Base-by-base conservation (phyloP, 2,797 vertebrate species). In the Phaenicophaeus curvirostris region DNA sequence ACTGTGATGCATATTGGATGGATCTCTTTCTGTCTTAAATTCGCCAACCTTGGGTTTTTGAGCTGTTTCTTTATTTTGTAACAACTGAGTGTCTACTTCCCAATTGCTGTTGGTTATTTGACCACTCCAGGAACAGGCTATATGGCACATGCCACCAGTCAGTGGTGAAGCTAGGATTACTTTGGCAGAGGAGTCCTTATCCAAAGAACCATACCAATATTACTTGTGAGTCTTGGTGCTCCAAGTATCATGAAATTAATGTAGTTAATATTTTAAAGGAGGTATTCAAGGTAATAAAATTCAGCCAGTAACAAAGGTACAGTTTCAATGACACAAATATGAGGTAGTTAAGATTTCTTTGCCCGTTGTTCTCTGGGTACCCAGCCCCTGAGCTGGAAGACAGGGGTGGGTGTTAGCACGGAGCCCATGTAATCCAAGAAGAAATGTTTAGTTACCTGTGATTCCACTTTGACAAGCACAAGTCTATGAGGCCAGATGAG, bases 1-100 rank as follows among this genome's bases (percentile, higher is more conserved):
- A 5, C 6, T 39, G 19, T 19, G n/a, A 25, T 5, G 13, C 5
- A 30, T 16, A 10, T 1, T 16, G 18, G n/a, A 69, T 3, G 3
- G 73, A 59, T 27, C 7, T 5, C 4, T 78, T 55, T 68, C 68
- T 77, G 16, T 21, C 14, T 67, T 42, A 44, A 39, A 35, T 13
- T 61, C 71, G 37, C 8, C 61, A 0, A 53, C 67, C 21, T 19
- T 65, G 3, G 7, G 31, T 41, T 83, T 88, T 19, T 54, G 20
- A 80, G 33, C 15, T 39, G 19, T 57, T 68, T 28, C 54, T 6
- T 15, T 76, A 44, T 58, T 78, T 62, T 66, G 50, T 28, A 62
- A 23, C 53, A 57, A 19, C 9, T 30, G 27, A 42, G 13, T 19
- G 30, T 66, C 16, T 48, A 5, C 5, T 65, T 76, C 27, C 20